Evolutionary conservation across 2,888 invertebrate species (phyloP), one percentile per base, ranked within the genome.

Genomic region (Phortica okadai): DNA sequence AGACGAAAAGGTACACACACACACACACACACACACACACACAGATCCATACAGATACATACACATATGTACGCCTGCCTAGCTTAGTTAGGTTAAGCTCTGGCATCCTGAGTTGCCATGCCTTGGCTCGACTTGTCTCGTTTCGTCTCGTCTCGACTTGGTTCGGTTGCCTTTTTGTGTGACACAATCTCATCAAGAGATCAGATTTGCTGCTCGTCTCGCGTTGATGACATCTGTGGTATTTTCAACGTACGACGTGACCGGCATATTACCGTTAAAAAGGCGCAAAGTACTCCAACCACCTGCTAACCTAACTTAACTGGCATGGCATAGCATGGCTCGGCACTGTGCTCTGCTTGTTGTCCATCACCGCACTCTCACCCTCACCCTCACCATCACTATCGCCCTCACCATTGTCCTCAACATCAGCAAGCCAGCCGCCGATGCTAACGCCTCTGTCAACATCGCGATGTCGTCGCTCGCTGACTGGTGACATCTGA

Each of bases 201-300:
- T 88, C 87, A 86, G 85, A 86, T 86, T 86, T 88, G 84, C 82
- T 72, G 33, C 84, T 87, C 81, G 87, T 85, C 83, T 86, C 87
- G 85, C 85, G 80, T 85, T 87, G 86, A 86, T 86, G 88, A 86
- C 86, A 86, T 86, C 88, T 86, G 86, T 87, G 88, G 88, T 84
- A 87, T 88, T 87, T 86, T 88, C 83, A 86, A 87, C 88, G 87
- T 88, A 85, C 84, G 87, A 86, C 86, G 86, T 86, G 86, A 86
- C 86, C 88, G 86, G 86, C 88, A 86, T 88, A 88, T 72, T 72
- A 82, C 82, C 79, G 80, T 41, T 25, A 11, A 16, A 56, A 44
- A 11, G 67, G 67, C 59, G 21, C 59, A 59, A 16, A 50, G 54
- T 3, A 14, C 44, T 44, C 44, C n/a, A n/a, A 25, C 56, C 21